These are phyloP conservation scores for Eulemur coronatus DNA, from an alignment of 2,797 vertebrate species.

Conservation along the genomic window DNA sequence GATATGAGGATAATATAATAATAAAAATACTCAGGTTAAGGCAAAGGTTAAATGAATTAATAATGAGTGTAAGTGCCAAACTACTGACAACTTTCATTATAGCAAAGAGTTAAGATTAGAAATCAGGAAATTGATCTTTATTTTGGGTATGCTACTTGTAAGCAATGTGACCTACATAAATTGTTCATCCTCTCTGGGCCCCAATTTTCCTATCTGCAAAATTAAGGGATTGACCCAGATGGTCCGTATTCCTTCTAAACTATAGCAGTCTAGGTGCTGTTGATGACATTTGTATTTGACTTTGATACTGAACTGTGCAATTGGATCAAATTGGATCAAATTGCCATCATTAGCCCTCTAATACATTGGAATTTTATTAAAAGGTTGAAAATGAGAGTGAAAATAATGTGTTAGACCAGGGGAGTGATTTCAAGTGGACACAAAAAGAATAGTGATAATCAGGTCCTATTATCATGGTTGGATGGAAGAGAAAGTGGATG, in stretches of 20 bases:
- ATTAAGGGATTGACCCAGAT: conserved; percentile 5
- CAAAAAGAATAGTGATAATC: conserved; percentile 39
- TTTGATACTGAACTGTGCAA: conserved; percentile 52
- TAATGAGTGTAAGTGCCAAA: background rate
- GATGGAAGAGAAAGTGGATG: conserved; percentile 31
- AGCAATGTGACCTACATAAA: background rate
- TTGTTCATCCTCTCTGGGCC: conserved; percentile 7
- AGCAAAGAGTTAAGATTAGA: background rate
- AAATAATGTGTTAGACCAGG: conserved; percentile 44
- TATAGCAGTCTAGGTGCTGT: conserved; percentile 19
- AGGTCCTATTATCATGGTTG: conserved; percentile 17
- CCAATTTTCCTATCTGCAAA: conserved; percentile 32
- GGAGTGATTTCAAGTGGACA: conserved; percentile 58
- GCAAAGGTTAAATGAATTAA: conserved; percentile 28
- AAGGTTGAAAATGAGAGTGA: conserved; percentile 68
- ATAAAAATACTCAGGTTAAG: background rate
- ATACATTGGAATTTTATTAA: conserved; percentile 67
- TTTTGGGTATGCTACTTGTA: background rate
- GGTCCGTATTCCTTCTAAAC: conserved; percentile 14
- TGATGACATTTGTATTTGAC: conserved; percentile 57
- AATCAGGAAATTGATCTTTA: conserved; percentile 35
- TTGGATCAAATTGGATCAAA: conserved; percentile 69
- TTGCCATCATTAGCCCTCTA: conserved; percentile 40
- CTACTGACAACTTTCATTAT: background rate
- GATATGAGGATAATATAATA: conserved; percentile 19